Evolutionary conservation across 1,140 invertebrate genomes (phyloP).

Genomic region (Drosophila pectinifera): DNA sequence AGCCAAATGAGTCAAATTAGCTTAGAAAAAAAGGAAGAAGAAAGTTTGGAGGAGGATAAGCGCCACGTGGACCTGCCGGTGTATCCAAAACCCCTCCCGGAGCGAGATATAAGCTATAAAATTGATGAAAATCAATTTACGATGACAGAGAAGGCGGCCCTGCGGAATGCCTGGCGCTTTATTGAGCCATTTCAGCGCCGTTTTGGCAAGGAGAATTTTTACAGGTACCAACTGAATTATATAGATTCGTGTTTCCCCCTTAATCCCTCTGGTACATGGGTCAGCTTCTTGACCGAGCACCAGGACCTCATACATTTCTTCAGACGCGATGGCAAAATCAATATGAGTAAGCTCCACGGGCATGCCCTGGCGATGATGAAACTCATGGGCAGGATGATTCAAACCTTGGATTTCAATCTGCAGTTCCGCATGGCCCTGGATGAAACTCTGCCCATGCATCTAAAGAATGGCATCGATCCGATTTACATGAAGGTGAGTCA

Average conservation of each 20-base stretch:
- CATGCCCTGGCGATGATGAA: constrained; percentile 48
- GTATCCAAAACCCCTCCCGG: constrained; percentile 41
- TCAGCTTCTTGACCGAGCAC: constrained; percentile 33
- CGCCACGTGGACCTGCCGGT: constrained; percentile 13
- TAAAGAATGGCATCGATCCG: constrained; percentile 30
- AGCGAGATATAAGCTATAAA: constrained; percentile 7
- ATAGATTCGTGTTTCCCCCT: rapidly evolving
- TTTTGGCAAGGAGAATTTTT: constrained; percentile 49
- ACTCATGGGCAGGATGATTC: constrained; percentile 22
- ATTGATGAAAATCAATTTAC: constrained; percentile 42
- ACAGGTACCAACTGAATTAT: not conserved
- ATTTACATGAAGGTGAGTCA: constrained; percentile 26
- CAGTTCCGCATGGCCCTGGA: constrained; percentile 40
- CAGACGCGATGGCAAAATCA: constrained; percentile 15
- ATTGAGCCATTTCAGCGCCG: constrained; percentile 50
- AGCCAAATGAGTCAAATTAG: constrained; percentile 18
- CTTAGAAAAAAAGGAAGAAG: not conserved
- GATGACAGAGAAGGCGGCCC: constrained; percentile 27
- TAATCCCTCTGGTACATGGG: not conserved
- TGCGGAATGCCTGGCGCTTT: constrained; percentile 50
- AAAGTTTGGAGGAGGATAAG: not conserved
- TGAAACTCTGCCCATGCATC: constrained; percentile 31
- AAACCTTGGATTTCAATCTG: constrained; percentile 24
- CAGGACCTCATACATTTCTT: constrained; percentile 33
- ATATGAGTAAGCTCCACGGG: constrained; percentile 25